phyloP scores from a whole-genome alignment of 1,140 invertebrate genomes.

The Megathymus violae region DNA sequence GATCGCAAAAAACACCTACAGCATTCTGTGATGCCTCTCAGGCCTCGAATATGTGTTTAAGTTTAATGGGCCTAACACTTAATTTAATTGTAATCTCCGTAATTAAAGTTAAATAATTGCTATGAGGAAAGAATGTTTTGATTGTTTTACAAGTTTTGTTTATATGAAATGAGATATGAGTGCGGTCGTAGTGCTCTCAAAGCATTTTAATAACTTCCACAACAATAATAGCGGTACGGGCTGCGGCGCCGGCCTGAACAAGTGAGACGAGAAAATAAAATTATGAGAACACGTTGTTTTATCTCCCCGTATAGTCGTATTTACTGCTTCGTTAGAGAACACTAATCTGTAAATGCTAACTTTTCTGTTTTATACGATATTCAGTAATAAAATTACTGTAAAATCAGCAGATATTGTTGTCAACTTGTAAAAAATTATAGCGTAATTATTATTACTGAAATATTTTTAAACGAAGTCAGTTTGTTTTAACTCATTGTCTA shows the following conservation, averaged over 20 bases:
- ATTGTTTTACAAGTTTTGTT: conserved; percentile 19
- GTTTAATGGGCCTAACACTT: background rate
- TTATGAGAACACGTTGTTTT: conserved; percentile 1
- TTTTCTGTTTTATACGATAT: too few species aligned
- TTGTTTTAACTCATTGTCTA: too few species aligned
- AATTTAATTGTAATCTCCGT: conserved; percentile 1
- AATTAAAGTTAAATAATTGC: conserved; percentile 14
- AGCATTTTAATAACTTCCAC: conserved; percentile 27
- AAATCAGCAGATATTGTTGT: too few species aligned
- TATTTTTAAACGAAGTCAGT: too few species aligned
- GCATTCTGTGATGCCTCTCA: too few species aligned
- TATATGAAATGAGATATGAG: conserved; percentile 29
- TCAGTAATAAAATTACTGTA: too few species aligned
- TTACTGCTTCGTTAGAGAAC: background rate
- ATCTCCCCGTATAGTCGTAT: background rate
- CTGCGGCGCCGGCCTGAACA: conserved; percentile 1
- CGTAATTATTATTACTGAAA: too few species aligned
- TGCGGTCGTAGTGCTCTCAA: conserved; percentile 15
- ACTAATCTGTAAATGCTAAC: background rate
- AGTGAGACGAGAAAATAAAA: conserved; percentile 13
- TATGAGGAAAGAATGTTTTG: conserved; percentile 4
- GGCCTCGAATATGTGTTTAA: too few species aligned
- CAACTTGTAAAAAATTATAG: too few species aligned
- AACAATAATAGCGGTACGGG: conserved; percentile 17
- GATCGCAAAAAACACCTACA: too few species aligned